Base-by-base conservation (phyloP, 2,797 vertebrate species). In the Bovichtus variegatus region DNA sequence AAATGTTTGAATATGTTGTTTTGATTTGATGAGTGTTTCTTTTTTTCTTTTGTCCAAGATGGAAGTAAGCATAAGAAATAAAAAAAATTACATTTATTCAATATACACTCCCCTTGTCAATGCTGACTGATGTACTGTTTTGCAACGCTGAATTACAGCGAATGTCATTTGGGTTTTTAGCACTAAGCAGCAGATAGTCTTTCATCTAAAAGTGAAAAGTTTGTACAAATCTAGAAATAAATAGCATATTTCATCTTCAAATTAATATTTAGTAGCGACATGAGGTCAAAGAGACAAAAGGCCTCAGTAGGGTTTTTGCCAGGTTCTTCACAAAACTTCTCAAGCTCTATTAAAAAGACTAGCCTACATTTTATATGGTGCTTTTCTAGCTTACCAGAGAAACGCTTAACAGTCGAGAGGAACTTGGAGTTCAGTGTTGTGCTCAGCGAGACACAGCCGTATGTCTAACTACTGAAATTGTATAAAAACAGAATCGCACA, bases 1-100 rank as follows among this genome's bases (percentile, higher is more conserved):
- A 53, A 67, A 53, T 55, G 38, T 63, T 71, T 70, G 9, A 61
- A 19, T 55, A 27, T 60, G 34, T 43, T 44, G 5, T 29, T 63
- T 53, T 29, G n/a, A n/a, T n/a, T n/a, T n/a, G n/a, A n/a, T n/a
- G n/a, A n/a, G n/a, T n/a, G n/a, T n/a, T n/a, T n/a, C n/a, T n/a
- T 19, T 29, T 50, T 19, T 72, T 38, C 5, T 64, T 31, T 43
- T 58, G 11, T 71, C 43, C 2, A 31, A 43, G 12, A 47, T 25
- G 31, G 31, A 31, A 31, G 31, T 31, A 8, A 31, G 8, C 47
- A 40, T 31, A 15, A 36, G 0, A 13, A 63, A 44, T 51, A 58
- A 58, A 80, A 38, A n/a, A 44, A n/a, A n/a, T n/a, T 4, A 27
- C 19, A 36, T 53, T 16, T 21, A 4, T 27, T 40, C 19, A 60